These are phyloP conservation scores for Mylabris phalerata DNA, from an alignment of 1,140 invertebrate species.

Conservation along the genomic window DNA sequence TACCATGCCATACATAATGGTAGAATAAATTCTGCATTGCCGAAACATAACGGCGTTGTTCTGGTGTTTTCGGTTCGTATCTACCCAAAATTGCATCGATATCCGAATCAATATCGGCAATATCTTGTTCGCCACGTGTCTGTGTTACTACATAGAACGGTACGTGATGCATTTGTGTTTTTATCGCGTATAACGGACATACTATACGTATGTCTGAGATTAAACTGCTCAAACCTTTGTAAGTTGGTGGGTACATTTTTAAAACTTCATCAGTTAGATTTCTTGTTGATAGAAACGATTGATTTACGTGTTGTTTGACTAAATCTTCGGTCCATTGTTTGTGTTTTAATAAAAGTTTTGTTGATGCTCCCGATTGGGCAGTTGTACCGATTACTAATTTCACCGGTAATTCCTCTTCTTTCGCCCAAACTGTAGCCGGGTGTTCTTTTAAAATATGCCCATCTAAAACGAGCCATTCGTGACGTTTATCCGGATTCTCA, in stretches of 20 bases:
- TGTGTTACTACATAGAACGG: conserved; percentile 69
- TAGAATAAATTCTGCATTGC: conserved; percentile 79
- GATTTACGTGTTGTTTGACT: conserved; percentile 53
- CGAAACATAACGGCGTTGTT: conserved; percentile 63
- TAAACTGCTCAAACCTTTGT: conserved; percentile 59
- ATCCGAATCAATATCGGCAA: conserved; percentile 60
- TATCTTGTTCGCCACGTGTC: conserved; percentile 45
- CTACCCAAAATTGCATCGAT: conserved; percentile 71
- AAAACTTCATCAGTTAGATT: conserved; percentile 55
- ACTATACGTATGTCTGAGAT: conserved; percentile 72
- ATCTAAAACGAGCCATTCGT: conserved; percentile 70
- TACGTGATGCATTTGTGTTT: conserved; percentile 50
- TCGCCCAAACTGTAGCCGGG: conserved; percentile 53
- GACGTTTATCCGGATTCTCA: conserved; percentile 50
- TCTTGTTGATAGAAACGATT: conserved; percentile 55
- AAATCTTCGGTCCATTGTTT: conserved; percentile 55
- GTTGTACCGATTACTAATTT: conserved; percentile 66
- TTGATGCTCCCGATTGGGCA: conserved; percentile 58
- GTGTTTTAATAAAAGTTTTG: conserved; percentile 50
- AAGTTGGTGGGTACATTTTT: conserved; percentile 57
- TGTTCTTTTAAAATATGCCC: conserved; percentile 58
- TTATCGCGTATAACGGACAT: conserved; percentile 64
- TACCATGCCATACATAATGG: conserved; percentile 67
- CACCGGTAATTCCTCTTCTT: conserved; percentile 43
- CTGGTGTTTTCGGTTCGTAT: conserved; percentile 60